Conservation (phyloP, 1,140 invertebrate genomes). For the Leptopilina boulardi region DNA sequence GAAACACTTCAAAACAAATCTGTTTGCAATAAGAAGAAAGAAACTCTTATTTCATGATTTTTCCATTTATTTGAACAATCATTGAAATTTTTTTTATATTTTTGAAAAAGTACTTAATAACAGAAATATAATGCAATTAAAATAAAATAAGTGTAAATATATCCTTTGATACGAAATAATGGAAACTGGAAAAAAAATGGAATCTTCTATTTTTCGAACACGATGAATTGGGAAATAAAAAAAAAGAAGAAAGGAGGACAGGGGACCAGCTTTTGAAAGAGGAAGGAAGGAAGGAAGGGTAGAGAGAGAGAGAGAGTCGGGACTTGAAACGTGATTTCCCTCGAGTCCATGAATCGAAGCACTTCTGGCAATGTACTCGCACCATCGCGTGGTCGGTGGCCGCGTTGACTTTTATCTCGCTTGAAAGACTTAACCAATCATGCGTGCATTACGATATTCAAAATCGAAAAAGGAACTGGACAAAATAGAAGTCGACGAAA, state of each 20-base stretch:
- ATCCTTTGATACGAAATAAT: too few species aligned
- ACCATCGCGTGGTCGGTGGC: constrained; percentile 53
- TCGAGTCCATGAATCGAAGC: constrained; percentile 57
- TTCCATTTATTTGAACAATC: neutral
- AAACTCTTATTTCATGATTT: neutral
- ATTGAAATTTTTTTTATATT: too few species aligned
- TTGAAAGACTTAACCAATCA: constrained; percentile 60
- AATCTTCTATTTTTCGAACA: neutral
- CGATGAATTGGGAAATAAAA: neutral
- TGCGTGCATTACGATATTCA: constrained; percentile 59
- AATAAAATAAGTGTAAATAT: too few species aligned
- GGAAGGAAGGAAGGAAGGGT: constrained; percentile 58
- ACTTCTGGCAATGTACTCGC: constrained; percentile 58
- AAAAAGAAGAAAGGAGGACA: neutral
- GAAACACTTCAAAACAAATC: neutral
- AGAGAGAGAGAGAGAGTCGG: too few species aligned
- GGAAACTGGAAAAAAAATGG: neutral
- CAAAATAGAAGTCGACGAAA: constrained; percentile 13
- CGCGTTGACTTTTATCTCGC: constrained; percentile 58
- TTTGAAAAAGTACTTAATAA: too few species aligned
- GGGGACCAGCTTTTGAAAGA: constrained; percentile 37
- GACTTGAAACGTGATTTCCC: constrained; percentile 63
- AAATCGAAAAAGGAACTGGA: constrained; percentile 48
- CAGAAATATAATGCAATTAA: neutral
- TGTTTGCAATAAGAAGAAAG: neutral